A percentile compares a stretch with the other conserved stretches of the same genome.
Conservation (phyloP, 2,113 vertebrate genomes). For the Rhabdornis inornatus region DNA sequence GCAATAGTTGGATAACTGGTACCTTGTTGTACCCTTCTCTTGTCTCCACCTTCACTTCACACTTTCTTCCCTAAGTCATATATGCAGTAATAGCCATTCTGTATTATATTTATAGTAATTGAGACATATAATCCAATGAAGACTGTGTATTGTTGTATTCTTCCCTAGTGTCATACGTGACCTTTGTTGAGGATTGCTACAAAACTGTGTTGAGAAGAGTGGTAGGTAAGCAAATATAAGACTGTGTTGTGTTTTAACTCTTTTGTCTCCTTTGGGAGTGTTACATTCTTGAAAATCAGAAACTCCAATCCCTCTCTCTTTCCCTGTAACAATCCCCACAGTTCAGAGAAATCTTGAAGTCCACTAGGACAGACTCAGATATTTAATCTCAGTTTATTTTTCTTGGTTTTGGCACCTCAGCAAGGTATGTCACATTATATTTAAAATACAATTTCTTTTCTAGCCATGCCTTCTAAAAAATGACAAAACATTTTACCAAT, state of each 20-base stretch:
- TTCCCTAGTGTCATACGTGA: background rate
- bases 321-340: background rate
- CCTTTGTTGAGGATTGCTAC: background rate
- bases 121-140: background rate
- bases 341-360: background rate
- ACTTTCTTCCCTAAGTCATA: background rate
- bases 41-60: background rate
- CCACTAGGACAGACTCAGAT: background rate
- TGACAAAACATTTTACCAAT: background rate
- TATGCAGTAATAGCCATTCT: background rate
- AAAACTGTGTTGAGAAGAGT: background rate
- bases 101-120: background rate
- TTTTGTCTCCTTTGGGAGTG: background rate
- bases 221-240: background rate
- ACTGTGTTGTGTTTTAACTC: background rate
- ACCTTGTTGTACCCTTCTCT: background rate
- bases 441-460: background rate
- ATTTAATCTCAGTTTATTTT: background rate
- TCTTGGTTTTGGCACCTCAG: background rate
- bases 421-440: background rate
- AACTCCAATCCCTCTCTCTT: background rate
- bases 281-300: background rate
- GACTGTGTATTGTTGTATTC: background rate
- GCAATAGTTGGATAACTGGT: background rate
- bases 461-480: background rate